These are phyloP conservation scores for Rhingia campestris DNA, from an alignment of 2,888 invertebrate species.

Conservation along the genomic window DNA sequence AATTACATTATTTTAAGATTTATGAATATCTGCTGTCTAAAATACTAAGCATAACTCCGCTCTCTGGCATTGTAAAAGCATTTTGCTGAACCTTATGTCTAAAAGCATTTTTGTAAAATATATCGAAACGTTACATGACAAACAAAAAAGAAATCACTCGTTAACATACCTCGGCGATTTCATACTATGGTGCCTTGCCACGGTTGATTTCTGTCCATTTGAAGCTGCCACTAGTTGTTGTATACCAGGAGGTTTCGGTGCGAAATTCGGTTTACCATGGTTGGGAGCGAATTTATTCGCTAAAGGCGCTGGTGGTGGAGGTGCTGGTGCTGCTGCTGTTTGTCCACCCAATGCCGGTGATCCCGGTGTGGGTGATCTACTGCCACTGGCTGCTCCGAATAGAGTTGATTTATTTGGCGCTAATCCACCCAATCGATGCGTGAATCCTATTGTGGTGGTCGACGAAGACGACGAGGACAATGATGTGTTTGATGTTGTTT, in stretches of 20 bases:
- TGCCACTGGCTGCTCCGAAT: conserved; percentile 77
- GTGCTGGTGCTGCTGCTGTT: conserved; percentile 61
- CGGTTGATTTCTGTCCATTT: conserved; percentile 83
- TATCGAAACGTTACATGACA: background rate
- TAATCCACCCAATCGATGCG: conserved; percentile 77
- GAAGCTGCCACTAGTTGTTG: conserved; percentile 81
- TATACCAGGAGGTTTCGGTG: conserved; percentile 90
- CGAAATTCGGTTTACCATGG: conserved; percentile 92
- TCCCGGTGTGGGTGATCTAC: conserved; percentile 80
- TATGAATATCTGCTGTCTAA: too few species aligned
- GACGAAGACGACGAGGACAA: conserved; percentile 72
- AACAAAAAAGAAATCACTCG: background rate
- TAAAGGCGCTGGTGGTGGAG: conserved; percentile 60
- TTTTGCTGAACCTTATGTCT: too few species aligned
- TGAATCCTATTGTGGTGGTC: conserved; percentile 69
- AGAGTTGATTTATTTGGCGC: conserved; percentile 82
- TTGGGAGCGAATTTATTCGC: conserved; percentile 79
- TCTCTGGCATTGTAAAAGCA: too few species aligned
- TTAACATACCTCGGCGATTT: conserved; percentile 87
- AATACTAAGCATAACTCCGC: too few species aligned
- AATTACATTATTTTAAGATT: too few species aligned
- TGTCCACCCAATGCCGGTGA: conserved; percentile 42
- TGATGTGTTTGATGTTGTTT: conserved; percentile 77
- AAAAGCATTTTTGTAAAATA: too few species aligned
- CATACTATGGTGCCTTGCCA: conserved; percentile 92